Percentiles rank a stretch among this genome's conserved stretches.
Evolutionary conservation across 2,888 invertebrate genomes (phyloP).

Genomic region (Apamea anceps): DNA sequence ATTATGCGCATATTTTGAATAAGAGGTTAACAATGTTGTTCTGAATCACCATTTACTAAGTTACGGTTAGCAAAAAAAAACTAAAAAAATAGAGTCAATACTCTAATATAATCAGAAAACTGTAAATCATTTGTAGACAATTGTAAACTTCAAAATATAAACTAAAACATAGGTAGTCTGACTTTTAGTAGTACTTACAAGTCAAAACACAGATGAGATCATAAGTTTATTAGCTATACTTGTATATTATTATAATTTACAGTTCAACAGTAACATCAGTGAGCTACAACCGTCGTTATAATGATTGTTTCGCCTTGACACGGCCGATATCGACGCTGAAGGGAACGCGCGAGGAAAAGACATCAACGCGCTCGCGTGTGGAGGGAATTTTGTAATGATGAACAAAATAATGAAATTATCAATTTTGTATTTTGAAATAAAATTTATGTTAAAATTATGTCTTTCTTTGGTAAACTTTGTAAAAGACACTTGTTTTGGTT

Average conservation of each 20-base stretch:
- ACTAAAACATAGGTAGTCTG: not conserved
- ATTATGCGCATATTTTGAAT: not conserved
- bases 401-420: not conserved
- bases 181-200: conserved; percentile 1
- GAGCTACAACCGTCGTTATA: conserved; percentile 55
- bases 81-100: not conserved
- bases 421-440: not conserved
- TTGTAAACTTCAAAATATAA: not conserved
- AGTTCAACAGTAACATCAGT: conserved; percentile 52
- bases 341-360: conserved; percentile 46
- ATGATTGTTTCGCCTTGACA: conserved; percentile 65
- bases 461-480: not conserved
- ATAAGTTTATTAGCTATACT: not conserved
- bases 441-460: not conserved
- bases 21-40: not conserved
- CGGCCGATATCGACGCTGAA: conserved; percentile 36
- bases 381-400: not conserved
- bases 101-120: not conserved
- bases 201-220: not conserved
- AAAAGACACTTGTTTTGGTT: too few relatives aligned
- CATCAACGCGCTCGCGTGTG: conserved; percentile 36
- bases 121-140: not conserved
- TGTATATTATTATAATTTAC: conserved; percentile 52
- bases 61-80: not conserved
- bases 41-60: not conserved